A percentile compares a stretch with the other conserved stretches of the same genome.
Conservation (phyloP, 1,140 invertebrate species). For the Platyscapa corneri region DNA sequence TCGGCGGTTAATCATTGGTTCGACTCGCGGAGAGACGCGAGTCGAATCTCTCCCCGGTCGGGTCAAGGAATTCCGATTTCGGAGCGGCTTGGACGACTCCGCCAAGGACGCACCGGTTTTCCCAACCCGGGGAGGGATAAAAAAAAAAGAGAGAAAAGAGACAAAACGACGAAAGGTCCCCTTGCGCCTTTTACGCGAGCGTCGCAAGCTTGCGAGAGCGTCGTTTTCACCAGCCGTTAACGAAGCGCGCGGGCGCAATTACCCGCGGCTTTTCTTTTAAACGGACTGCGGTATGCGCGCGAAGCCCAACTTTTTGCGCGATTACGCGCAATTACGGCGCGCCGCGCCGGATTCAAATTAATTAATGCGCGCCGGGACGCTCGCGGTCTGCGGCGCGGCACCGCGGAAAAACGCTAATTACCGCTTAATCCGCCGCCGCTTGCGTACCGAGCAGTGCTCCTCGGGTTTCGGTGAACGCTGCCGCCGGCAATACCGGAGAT, state of each 20-base stretch:
- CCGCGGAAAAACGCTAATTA: constrained; percentile 39
- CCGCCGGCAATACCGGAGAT: too few species aligned
- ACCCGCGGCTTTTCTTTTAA: constrained; percentile 15
- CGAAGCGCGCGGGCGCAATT: background rate
- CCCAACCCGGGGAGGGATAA: too few species aligned
- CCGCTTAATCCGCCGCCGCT: constrained; percentile 35
- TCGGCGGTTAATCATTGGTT: too few species aligned
- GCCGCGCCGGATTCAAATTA: constrained; percentile 42
- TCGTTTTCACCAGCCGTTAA: constrained; percentile 4
- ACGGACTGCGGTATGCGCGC: background rate
- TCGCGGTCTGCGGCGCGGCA: background rate
- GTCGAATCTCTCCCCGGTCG: too few species aligned
- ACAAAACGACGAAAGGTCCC: too few species aligned
- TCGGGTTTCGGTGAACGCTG: too few species aligned
- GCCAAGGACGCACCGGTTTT: too few species aligned
- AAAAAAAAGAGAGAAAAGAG: too few species aligned
- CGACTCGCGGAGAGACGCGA: too few species aligned
- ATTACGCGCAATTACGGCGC: background rate
- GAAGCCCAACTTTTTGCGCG: background rate
- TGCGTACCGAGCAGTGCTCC: background rate
- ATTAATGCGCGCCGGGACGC: constrained; percentile 37
- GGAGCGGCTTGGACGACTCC: too few species aligned
- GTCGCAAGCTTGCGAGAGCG: background rate
- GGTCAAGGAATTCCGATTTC: too few species aligned
- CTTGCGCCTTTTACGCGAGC: too few species aligned